Percentiles rank a stretch among this genome's conserved stretches.
Evolutionary conservation across 2,888 invertebrate species (phyloP).

Genomic region (Apoderus coryli): DNA sequence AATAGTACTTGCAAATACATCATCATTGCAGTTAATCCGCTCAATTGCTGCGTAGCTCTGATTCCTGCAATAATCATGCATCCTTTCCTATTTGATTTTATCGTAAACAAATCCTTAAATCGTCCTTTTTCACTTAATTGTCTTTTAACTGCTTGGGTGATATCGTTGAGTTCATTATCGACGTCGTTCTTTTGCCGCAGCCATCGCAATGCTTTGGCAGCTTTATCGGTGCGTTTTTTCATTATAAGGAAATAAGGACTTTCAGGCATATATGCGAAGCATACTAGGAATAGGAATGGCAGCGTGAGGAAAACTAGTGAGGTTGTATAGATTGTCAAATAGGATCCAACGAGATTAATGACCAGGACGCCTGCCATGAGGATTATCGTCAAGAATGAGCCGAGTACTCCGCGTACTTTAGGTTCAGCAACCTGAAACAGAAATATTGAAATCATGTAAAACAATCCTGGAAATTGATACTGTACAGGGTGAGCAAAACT

Average conservation of each 20-base stretch:
- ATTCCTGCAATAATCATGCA: conserved; percentile 43
- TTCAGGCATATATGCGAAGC: conserved; percentile 24
- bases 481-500: too few species aligned
- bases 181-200: neutral
- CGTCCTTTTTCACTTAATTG: conserved; percentile 30
- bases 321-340: conserved; percentile 16
- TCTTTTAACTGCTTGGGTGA: conserved; percentile 12
- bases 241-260: conserved; percentile 26
- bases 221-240: conserved; percentile 19
- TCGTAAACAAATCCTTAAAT: conserved; percentile 38
- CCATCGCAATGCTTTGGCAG: conserved; percentile 16
- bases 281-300: conserved; percentile 19
- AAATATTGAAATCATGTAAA: neutral
- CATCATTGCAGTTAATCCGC: conserved; percentile 21
- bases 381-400: conserved; percentile 14
- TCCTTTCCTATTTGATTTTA: conserved; percentile 43
- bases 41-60: conserved; percentile 22
- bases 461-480: too few species aligned
- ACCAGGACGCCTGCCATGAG: conserved; percentile 15
- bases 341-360: conserved; percentile 22
- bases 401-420: conserved; percentile 16
- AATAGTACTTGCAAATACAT: conserved; percentile 26
- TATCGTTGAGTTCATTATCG: neutral
- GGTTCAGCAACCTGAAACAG: conserved; percentile 16
- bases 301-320: conserved; percentile 15